Percentiles rank a stretch among this genome's conserved stretches.
These are phyloP conservation scores for Indri indri DNA, from an alignment of 2,113 vertebrate genomes.

Conservation along the genomic window DNA sequence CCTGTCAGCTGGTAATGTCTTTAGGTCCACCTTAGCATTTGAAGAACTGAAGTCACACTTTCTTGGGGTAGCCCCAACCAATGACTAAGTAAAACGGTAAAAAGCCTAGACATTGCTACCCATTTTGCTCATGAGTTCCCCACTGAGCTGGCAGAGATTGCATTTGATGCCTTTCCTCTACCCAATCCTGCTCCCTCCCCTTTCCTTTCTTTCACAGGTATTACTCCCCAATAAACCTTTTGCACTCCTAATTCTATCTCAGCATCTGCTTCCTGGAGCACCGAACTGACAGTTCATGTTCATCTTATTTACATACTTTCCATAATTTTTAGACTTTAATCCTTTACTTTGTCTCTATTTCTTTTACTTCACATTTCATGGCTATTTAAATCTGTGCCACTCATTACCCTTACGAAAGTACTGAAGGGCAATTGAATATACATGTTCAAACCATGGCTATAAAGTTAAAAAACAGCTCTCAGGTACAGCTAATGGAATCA, in stretches of 20 bases:
- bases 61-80: not conserved
- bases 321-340: conserved; percentile 15
- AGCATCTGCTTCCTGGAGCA: not conserved
- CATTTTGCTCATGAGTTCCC: not conserved
- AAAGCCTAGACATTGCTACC: not conserved
- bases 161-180: not conserved
- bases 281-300: not conserved
- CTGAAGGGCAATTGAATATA: not conserved
- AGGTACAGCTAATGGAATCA: not conserved
- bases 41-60: not conserved
- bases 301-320: not conserved
- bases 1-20: not conserved
- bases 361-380: not conserved
- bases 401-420: not conserved
- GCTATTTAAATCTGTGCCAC: not conserved
- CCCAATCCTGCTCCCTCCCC: not conserved
- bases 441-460: not conserved
- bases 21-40: not conserved
- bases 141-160: not conserved
- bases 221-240: not conserved
- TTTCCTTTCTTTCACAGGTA: not conserved
- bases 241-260: not conserved
- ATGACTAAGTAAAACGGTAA: not conserved
- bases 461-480: not conserved
- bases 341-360: not conserved